These are phyloP conservation scores for Agriopis marginaria DNA, from an alignment of 2,888 invertebrate species.

Conservation along the genomic window DNA sequence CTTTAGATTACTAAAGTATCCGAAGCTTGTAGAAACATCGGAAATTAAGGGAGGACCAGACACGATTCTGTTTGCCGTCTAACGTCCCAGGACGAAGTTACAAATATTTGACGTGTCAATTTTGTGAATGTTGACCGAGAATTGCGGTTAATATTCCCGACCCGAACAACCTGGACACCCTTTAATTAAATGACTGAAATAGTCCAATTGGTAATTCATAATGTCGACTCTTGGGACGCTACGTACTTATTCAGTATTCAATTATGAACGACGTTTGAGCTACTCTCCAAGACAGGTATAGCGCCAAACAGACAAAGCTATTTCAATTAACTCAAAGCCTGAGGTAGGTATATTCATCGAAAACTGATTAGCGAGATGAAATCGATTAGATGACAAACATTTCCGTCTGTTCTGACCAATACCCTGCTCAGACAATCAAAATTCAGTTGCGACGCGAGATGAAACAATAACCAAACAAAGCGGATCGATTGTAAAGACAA, in stretches of 20 bases:
- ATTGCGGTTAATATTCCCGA: conserved; percentile 85
- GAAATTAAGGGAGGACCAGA: conserved; percentile 86
- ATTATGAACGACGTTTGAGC: conserved; percentile 55
- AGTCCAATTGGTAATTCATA: conserved; percentile 81
- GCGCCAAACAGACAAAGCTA: conserved; percentile 42
- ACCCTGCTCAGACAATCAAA: conserved; percentile 52
- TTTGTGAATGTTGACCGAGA: conserved; percentile 86
- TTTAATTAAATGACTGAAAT: conserved; percentile 84
- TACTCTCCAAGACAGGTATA: conserved; percentile 42
- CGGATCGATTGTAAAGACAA: conserved; percentile 74
- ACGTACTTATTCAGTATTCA: conserved; percentile 59
- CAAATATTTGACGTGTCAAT: conserved; percentile 88
- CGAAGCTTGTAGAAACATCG: conserved; percentile 76
- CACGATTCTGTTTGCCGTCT: conserved; percentile 85
- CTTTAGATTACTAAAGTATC: conserved; percentile 57
- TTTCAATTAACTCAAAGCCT: conserved; percentile 44
- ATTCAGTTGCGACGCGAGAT: conserved; percentile 60
- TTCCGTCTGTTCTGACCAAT: conserved; percentile 36
- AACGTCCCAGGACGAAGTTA: conserved; percentile 86
- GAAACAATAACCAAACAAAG: conserved; percentile 69
- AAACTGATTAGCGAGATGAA: conserved; percentile 43
- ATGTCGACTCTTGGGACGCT: conserved; percentile 59
- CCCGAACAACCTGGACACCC: conserved; percentile 77
- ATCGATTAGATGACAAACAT: conserved; percentile 42
- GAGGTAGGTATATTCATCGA: conserved; percentile 21